phyloP scores from a whole-genome alignment of 2,113 vertebrate genomes.

The Egretta garzetta region DNA sequence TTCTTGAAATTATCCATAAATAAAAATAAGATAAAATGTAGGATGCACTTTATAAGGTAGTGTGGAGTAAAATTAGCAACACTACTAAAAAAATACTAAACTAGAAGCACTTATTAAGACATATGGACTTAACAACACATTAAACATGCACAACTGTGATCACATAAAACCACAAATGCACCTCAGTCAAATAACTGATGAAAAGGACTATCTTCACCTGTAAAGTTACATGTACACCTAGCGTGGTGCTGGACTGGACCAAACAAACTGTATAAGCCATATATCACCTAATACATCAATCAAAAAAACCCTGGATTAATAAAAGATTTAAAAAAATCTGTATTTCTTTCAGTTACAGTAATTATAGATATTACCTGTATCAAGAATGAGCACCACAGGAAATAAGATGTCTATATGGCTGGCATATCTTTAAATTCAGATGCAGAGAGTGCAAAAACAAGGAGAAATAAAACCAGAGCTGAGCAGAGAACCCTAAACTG shows the following conservation, averaged over 20 bases:
- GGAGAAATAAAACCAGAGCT: background rate
- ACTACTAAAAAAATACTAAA: background rate
- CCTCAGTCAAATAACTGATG: background rate
- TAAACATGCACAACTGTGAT: background rate
- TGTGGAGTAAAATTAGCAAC: background rate
- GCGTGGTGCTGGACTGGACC: background rate
- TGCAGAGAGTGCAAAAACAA: background rate
- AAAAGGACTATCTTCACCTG: background rate
- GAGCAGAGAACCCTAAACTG: background rate
- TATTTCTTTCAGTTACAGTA: background rate
- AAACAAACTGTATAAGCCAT: background rate
- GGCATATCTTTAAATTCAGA: background rate
- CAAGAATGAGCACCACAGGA: background rate
- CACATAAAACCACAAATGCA: background rate
- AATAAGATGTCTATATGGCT: background rate
- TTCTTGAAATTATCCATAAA: background rate
- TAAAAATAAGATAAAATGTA: background rate
- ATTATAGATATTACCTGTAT: background rate
- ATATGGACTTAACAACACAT: background rate
- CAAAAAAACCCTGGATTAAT: background rate
- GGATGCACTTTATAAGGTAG: background rate
- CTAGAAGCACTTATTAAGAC: background rate
- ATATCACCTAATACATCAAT: background rate
- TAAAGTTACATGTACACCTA: background rate
- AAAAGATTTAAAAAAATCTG: background rate